phyloP scores from a whole-genome alignment of 2,888 invertebrate species.

The Chesias legatella region DNA sequence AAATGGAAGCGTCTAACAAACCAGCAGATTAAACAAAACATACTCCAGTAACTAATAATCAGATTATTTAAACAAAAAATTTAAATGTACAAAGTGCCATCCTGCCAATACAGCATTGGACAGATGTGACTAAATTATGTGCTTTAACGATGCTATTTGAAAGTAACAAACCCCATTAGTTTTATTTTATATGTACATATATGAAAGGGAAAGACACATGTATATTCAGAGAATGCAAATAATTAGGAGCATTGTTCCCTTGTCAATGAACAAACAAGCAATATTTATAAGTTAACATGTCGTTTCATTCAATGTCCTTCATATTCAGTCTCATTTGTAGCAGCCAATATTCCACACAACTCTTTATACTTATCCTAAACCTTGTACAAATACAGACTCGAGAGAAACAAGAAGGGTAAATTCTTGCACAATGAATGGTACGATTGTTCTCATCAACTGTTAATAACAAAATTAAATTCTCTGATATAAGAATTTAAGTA shows the following conservation, averaged over 20 bases:
- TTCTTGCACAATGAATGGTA: background rate
- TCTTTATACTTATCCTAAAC: conserved; percentile 9
- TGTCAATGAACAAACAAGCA: background rate
- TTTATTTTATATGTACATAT: too few species aligned
- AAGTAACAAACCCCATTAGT: too few species aligned
- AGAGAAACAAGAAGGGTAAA: background rate
- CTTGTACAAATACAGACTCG: conserved; percentile 5
- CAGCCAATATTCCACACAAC: conserved; percentile 27
- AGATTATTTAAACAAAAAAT: too few species aligned
- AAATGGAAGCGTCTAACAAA: conserved; percentile 1
- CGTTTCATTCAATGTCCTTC: conserved; percentile 24
- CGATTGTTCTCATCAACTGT: background rate
- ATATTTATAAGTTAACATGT: conserved; percentile 19
- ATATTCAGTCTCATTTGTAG: conserved; percentile 31
- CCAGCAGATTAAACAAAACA: background rate
- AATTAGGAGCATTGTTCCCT: conserved; percentile 4
- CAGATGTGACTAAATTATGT: conserved; percentile 3
- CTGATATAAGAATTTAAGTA: too few species aligned
- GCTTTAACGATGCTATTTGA: background rate
- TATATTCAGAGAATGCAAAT: too few species aligned
- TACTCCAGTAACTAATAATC: too few species aligned
- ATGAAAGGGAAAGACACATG: too few species aligned
- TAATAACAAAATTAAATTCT: too few species aligned
- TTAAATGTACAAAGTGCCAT: conserved; percentile 26
- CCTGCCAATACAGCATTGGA: conserved; percentile 8